Conservation (phyloP, 2,797 vertebrate genomes). For the Dicrostonyx torquatus region DNA sequence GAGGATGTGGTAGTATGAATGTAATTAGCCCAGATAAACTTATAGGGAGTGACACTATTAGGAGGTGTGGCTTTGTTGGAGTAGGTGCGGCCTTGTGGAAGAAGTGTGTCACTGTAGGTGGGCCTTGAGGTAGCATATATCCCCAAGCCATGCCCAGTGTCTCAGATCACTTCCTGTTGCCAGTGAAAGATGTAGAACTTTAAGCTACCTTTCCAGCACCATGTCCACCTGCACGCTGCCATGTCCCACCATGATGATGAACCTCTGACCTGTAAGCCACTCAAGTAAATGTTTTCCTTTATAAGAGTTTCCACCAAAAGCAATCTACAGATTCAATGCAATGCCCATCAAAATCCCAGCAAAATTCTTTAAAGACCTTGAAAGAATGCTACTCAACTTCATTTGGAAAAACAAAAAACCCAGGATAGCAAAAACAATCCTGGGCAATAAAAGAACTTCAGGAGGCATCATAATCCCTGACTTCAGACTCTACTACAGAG, state of each 20-base stretch:
- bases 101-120: not conserved
- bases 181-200: not conserved
- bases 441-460: too few species aligned
- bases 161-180: not conserved
- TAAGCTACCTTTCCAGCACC: not conserved
- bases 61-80: not conserved
- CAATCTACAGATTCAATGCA: too few species aligned
- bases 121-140: not conserved
- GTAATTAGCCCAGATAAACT: not conserved
- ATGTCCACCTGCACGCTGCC: not conserved
- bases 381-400: too few species aligned
- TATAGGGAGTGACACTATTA: not conserved
- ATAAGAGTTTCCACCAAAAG: not conserved
- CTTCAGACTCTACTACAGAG: too few species aligned
- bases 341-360: too few species aligned
- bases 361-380: too few species aligned
- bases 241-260: not conserved
- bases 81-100: not conserved
- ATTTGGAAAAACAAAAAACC: too few species aligned
- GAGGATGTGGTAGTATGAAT: not conserved
- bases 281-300: not conserved
- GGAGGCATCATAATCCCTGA: too few species aligned
- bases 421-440: too few species aligned
- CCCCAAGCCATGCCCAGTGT: not conserved
- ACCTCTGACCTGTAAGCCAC: not conserved